Evolutionary conservation across 2,797 vertebrate genomes (phyloP).

Genomic region (Picus viridis): DNA sequence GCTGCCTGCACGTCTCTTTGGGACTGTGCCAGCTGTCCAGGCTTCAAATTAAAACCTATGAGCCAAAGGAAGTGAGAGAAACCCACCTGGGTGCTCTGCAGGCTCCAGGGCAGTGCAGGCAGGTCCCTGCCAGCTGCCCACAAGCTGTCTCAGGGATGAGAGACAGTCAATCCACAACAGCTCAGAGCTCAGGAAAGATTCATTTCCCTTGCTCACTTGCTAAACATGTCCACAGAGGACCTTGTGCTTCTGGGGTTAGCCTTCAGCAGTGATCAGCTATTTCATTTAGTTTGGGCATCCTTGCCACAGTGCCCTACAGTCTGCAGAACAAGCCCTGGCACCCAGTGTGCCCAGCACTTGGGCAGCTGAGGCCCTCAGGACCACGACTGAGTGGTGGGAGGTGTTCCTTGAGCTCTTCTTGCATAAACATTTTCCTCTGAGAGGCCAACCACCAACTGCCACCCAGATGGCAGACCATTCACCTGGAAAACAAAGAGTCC

Average conservation of each 20-base stretch:
- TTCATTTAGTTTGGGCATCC: background rate
- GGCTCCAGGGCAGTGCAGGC: background rate
- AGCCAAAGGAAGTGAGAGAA: background rate
- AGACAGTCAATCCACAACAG: background rate
- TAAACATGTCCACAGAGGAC: background rate
- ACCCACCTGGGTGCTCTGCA: background rate
- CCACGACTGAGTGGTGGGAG: background rate
- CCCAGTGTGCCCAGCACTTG: accelerated
- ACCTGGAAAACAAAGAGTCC: background rate
- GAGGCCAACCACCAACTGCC: background rate
- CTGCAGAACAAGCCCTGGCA: background rate
- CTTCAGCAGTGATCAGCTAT: background rate
- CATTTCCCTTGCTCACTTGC: background rate
- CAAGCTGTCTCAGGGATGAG: background rate
- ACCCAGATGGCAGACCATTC: background rate
- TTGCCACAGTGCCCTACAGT: background rate
- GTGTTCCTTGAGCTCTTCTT: background rate
- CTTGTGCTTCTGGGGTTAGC: background rate
- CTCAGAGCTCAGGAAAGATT: background rate
- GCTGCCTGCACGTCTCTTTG: background rate
- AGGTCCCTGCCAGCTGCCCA: background rate
- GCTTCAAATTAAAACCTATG: background rate
- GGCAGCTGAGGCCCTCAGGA: background rate
- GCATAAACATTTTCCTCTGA: background rate
- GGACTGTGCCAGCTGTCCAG: background rate